Percentiles rank a stretch among this genome's conserved stretches.
These are phyloP conservation scores for Drosophila atroscutellata DNA, from an alignment of 2,888 invertebrate species.

Conservation along the genomic window DNA sequence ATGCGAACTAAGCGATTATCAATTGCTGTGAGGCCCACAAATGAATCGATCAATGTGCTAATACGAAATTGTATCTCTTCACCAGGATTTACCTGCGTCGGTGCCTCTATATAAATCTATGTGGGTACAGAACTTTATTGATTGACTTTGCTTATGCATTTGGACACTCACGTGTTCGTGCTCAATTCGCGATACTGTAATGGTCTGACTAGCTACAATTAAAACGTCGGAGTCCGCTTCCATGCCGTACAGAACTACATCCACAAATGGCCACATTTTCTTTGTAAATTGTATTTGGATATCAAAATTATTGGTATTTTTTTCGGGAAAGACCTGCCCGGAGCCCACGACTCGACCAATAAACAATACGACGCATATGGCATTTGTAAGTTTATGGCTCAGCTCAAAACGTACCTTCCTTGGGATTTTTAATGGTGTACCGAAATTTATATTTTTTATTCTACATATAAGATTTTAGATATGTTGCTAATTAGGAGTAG, in stretches of 20 bases:
- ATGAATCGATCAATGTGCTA: conserved; percentile 22
- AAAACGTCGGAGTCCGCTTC: background rate
- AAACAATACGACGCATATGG: conserved; percentile 28
- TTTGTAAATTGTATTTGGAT: conserved; percentile 2
- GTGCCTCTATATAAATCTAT: conserved; percentile 24
- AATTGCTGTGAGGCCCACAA: conserved; percentile 28
- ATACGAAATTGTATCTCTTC: conserved; percentile 10
- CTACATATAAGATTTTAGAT: background rate
- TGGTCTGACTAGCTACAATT: conserved; percentile 1
- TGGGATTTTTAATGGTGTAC: background rate
- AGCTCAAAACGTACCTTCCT: conserved; percentile 13
- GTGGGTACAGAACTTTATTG: background rate
- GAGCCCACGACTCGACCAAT: conserved; percentile 27
- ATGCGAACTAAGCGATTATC: conserved; percentile 1
- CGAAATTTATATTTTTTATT: conserved; percentile 8
- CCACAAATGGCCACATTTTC: conserved; percentile 34
- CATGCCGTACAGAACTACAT: conserved; percentile 29
- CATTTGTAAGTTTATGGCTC: background rate
- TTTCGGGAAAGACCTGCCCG: conserved; percentile 9
- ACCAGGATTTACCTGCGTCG: conserved; percentile 16
- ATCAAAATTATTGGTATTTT: background rate
- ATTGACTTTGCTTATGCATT: background rate
- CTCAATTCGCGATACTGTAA: conserved; percentile 6
- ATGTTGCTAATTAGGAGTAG: background rate
- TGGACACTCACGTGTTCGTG: conserved; percentile 23